Evolutionary conservation across 2,113 vertebrate species (phyloP), one percentile per base, ranked within the genome.

Genomic region (Chionodraco myersi): DNA sequence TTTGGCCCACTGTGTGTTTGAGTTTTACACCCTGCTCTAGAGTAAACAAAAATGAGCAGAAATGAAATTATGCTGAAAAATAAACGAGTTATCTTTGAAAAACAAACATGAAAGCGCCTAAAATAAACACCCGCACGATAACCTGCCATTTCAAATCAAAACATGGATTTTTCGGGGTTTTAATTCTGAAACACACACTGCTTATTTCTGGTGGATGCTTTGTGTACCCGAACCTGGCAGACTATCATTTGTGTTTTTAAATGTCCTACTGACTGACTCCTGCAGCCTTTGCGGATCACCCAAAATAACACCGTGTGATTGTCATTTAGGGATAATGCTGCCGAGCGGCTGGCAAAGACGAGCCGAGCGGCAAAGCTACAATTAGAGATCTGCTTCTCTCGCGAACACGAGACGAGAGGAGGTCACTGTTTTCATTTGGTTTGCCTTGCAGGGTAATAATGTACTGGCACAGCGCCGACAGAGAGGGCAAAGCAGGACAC

Each of bases 281-380:
- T 30, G 30, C 30, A 30, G 30, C 30, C 30, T 30, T 30, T 30
- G 30, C 3, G 84, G 89, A 92, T 92, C 84, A 77, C 88, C 88
- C 89, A 49, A 93, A 94, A 94, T 93, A 94, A 93, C 89, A 93
- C 87, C 1, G 76, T 91, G 90, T 87, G 88, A 90, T 92, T 90
- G 89, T 94, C 89, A 93, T 93, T 94, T 90, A 84, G 86, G 89
- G 90, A 93, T 92, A 90, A 92, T 90, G 80, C 86, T 82, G 81
- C 88, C 66, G 85, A 56, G 77, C 89, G 85, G 58, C 79, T 90
- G 90, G 91, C 75, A 72, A 63, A 71, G 82, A 61, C 72, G 77
- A 84, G 88, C 69, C 16, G 64, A 48, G 76, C 77, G 72, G 88
- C 92, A 90, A 77, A 88, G 91, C 80, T 93, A 86, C 83, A 91